These are phyloP conservation scores for Microtus pennsylvanicus DNA, from an alignment of 2,113 vertebrate species.

Conservation along the genomic window DNA sequence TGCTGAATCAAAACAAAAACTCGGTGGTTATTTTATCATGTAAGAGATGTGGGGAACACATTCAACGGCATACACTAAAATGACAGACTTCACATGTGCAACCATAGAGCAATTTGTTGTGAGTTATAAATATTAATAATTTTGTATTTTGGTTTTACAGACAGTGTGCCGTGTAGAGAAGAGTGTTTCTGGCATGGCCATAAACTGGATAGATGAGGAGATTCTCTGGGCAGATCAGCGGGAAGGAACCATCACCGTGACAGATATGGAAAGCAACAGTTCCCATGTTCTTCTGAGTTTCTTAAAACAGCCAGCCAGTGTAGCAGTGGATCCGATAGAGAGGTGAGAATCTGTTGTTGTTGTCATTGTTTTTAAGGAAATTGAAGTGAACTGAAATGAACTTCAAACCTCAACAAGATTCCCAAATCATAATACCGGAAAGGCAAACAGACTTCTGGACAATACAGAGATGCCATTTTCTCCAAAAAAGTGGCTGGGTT, in stretches of 20 bases:
- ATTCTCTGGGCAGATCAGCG: constrained; percentile 91
- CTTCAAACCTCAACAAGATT: background rate
- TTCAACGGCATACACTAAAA: background rate
- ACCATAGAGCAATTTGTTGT: background rate
- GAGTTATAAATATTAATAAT: background rate
- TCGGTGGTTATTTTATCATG: background rate
- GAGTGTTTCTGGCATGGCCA: constrained; percentile 92
- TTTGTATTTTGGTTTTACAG: constrained; percentile 85
- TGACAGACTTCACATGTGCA: background rate
- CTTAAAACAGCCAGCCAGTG: constrained; percentile 87
- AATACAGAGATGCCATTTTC: background rate
- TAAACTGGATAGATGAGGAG: constrained; percentile 93
- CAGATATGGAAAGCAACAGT: constrained; percentile 90
- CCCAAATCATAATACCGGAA: constrained; percentile 11
- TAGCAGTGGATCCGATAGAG: constrained; percentile 90
- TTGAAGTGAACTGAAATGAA: background rate
- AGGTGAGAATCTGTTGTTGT: constrained; percentile 87
- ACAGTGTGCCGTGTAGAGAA: constrained; percentile 89
- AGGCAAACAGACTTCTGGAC: background rate
- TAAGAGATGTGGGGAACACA: background rate
- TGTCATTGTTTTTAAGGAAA: background rate
- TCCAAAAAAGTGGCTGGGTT: background rate
- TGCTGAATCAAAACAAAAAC: background rate
- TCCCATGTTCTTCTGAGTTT: constrained; percentile 87
- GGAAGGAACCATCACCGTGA: constrained; percentile 91